Conservation (phyloP, 2,113 vertebrate species). For the Perca schrenkii region DNA sequence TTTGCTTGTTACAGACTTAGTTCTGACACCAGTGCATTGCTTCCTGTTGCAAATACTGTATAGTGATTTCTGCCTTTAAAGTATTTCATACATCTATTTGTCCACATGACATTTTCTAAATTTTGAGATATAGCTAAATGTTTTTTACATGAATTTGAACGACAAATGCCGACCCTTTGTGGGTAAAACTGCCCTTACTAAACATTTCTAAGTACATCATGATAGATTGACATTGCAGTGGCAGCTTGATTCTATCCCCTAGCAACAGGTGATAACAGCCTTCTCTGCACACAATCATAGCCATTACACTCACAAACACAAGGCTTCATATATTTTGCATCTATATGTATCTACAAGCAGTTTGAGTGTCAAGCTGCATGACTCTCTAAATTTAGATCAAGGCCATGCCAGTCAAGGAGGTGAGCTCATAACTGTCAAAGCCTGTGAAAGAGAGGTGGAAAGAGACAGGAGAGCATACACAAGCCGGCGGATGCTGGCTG, state of each 20-base stretch:
- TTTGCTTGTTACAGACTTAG: slow-evolving; percentile 20
- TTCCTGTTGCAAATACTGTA: not conserved
- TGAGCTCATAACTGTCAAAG: slow-evolving; percentile 76
- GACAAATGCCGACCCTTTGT: not conserved
- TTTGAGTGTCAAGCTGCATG: slow-evolving; percentile 53
- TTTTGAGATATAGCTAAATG: not conserved
- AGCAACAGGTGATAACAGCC: slow-evolving; percentile 57
- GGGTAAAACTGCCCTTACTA: not conserved
- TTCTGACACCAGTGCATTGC: not conserved
- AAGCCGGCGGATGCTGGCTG: slow-evolving; percentile 64
- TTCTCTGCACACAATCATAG: slow-evolving; percentile 9
- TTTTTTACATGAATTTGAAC: not conserved
- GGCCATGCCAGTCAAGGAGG: slow-evolving; percentile 70
- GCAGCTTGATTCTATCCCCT: slow-evolving; percentile 40
- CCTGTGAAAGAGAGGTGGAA: slow-evolving; percentile 63
- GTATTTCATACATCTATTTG: not conserved
- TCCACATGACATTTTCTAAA: not conserved
- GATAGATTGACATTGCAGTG: slow-evolving; percentile 33
- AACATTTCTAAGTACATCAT: slow-evolving; percentile 5
- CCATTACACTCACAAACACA: slow-evolving; percentile 18
- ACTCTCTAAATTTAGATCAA: slow-evolving; percentile 78
- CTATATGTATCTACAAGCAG: slow-evolving; percentile 56
- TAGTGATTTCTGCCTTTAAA: not conserved
- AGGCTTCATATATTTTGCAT: slow-evolving; percentile 44
- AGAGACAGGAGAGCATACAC: slow-evolving; percentile 64